Conservation (phyloP, 2,797 vertebrate genomes). For the Ficedula albicollis region DNA sequence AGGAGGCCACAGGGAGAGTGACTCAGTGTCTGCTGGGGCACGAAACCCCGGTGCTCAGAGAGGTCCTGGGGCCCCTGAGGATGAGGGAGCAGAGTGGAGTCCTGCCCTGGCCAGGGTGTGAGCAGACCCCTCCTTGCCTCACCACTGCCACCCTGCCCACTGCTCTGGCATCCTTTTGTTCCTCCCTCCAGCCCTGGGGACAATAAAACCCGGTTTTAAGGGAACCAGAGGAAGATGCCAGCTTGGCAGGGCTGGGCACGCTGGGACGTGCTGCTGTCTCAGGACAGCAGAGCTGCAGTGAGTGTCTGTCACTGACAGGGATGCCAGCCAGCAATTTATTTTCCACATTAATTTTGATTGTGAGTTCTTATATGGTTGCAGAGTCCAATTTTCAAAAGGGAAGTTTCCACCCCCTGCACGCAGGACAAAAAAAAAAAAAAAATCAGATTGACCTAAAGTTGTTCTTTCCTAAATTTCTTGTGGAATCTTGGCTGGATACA, state of each 20-base stretch:
- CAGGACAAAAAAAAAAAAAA: slow-evolving; percentile 23
- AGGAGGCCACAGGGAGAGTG: neutral
- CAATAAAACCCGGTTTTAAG: neutral
- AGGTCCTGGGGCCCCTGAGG: neutral
- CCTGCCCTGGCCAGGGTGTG: neutral
- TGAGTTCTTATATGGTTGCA: neutral
- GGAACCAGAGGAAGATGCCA: neutral
- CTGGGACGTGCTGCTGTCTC: neutral
- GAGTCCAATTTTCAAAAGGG: slow-evolving; percentile 47
- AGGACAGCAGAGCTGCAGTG: neutral
- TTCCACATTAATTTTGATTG: slow-evolving; percentile 62
- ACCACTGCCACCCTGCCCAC: slow-evolving; percentile 16
- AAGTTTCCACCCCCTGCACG: neutral
- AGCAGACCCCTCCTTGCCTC: neutral
- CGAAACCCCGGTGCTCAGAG: rapidly evolving
- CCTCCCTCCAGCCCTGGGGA: slow-evolving; percentile 39
- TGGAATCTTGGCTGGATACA: slow-evolving; percentile 63
- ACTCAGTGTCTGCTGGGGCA: neutral
- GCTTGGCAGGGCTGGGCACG: neutral
- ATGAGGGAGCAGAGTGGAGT: neutral
- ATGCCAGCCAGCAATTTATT: slow-evolving; percentile 57
- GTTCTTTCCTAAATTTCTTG: slow-evolving; percentile 68
- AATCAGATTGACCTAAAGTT: slow-evolving; percentile 58
- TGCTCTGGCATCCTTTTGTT: slow-evolving; percentile 52
- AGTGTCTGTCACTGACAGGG: neutral